These are phyloP conservation scores for Pipistrellus pipistrellus DNA, from an alignment of 2,797 vertebrate genomes.

Conservation along the genomic window DNA sequence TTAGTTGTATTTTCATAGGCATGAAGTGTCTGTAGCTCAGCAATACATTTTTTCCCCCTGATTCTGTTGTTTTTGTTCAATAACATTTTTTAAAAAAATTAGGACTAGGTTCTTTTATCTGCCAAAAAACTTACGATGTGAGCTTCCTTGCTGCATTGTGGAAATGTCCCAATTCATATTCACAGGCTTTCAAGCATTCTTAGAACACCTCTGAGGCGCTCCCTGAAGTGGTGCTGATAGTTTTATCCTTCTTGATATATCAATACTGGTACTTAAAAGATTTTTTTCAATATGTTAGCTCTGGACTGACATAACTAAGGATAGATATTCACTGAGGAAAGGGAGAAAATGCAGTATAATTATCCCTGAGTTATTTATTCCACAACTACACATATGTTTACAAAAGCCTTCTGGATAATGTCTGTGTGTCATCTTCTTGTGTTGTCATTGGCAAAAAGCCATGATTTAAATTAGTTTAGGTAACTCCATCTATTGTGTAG, in stretches of 20 bases:
- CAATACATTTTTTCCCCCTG: neutral
- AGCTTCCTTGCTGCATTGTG: neutral
- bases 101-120: neutral
- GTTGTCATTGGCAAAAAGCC: neutral
- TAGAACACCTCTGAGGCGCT: neutral
- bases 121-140: constrained; percentile 15
- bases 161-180: constrained; percentile 1
- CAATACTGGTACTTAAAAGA: neutral
- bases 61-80: constrained; percentile 60
- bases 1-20: constrained; percentile 58
- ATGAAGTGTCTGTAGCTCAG: neutral
- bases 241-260: neutral
- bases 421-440: neutral
- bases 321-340: constrained; percentile 24
- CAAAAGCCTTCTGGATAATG: constrained; percentile 36
- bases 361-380: constrained; percentile 11
- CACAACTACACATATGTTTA: neutral
- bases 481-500: neutral
- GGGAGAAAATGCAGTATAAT: neutral
- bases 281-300: neutral
- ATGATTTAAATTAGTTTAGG: constrained; percentile 46
- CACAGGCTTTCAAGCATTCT: neutral
- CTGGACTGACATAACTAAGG: neutral
- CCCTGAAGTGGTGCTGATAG: neutral
- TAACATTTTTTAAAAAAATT: neutral